These are phyloP conservation scores for Alces alces DNA, from an alignment of 2,113 vertebrate genomes.

Conservation along the genomic window DNA sequence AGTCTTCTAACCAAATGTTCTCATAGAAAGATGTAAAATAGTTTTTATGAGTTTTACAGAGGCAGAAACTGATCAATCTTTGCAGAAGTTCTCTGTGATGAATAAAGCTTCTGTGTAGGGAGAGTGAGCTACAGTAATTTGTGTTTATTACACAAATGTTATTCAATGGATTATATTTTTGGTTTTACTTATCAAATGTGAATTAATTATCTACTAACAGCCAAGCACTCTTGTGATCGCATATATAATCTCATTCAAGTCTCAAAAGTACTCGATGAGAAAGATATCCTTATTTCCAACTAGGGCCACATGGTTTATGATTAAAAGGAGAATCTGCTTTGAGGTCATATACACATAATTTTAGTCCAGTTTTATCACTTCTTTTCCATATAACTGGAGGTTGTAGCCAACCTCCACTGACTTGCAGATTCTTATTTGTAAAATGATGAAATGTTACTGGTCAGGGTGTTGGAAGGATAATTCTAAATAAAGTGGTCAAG, in stretches of 20 bases:
- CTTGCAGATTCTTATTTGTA: not conserved
- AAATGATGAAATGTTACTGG: not conserved
- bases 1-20: constrained; percentile 47
- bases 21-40: constrained; percentile 61
- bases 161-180: not conserved
- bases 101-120: not conserved
- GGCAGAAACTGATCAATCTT: constrained; percentile 37
- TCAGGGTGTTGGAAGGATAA: not conserved
- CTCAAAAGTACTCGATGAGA: not conserved
- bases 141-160: not conserved
- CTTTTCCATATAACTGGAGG: not conserved
- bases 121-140: not conserved
- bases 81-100: not conserved
- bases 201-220: constrained; percentile 1
- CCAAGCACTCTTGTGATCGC: not conserved
- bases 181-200: not conserved
- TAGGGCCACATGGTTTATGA: not conserved
- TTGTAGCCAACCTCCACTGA: not conserved
- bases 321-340: not conserved
- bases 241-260: not conserved
- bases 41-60: constrained; percentile 31
- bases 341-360: not conserved
- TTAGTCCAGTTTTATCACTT: not conserved
- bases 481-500: not conserved
- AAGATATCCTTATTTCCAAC: not conserved